Evolutionary conservation across 2,113 vertebrate genomes (phyloP).

Genomic region (Pluvialis apricaria): DNA sequence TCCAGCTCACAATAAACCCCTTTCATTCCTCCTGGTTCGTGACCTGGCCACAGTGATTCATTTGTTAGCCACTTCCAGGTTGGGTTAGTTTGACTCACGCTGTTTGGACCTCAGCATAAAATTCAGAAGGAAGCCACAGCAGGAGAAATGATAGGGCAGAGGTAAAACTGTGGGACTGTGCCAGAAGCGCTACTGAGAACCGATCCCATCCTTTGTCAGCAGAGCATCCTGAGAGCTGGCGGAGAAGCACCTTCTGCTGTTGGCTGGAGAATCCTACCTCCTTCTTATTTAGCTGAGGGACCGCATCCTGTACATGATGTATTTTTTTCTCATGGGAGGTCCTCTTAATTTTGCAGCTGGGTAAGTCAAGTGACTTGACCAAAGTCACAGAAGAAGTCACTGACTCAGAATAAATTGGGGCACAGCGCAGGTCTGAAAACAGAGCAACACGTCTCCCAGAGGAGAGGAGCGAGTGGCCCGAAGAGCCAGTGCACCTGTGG

Average conservation of each 20-base stretch:
- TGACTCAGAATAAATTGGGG: neutral
- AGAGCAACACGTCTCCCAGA: neutral
- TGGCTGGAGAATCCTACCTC: neutral
- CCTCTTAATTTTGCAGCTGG: neutral
- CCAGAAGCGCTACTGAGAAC: neutral
- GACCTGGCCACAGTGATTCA: conserved; percentile 52
- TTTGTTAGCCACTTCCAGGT: conserved; percentile 20
- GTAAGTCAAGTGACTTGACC: neutral
- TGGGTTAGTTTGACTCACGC: conserved; percentile 25
- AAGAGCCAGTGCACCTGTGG: neutral
- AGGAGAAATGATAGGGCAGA: conserved; percentile 28
- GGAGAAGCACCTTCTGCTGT: neutral
- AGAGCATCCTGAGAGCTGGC: neutral
- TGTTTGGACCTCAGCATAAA: neutral
- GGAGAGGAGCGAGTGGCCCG: neutral
- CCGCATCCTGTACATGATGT: neutral
- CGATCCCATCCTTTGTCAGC: neutral
- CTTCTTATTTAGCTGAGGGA: neutral
- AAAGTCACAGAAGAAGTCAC: neutral
- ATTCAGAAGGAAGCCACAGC: conserved; percentile 46
- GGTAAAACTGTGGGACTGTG: neutral
- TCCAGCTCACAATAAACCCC: neutral
- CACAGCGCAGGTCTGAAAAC: neutral
- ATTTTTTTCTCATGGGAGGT: neutral
- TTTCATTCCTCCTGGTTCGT: neutral